Conservation (phyloP, 2,888 invertebrate species). For the Agrochola lychnidis region DNA sequence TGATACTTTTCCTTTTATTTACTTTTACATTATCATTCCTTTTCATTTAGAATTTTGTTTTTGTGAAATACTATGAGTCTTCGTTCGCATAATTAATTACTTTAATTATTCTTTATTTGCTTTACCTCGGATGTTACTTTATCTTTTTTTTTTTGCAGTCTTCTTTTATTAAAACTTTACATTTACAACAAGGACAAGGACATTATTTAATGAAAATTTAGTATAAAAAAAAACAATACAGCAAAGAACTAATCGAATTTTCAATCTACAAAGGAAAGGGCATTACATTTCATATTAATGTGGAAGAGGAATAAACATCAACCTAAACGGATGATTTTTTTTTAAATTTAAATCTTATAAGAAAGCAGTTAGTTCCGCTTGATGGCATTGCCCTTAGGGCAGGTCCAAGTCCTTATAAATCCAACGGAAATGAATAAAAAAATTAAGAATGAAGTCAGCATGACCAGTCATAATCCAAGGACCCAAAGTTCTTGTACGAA, state of each 20-base stretch:
- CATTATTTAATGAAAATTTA: background rate
- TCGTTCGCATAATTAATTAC: slow-evolving; percentile 26
- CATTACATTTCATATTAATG: background rate
- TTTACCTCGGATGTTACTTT: background rate
- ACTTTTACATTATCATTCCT: slow-evolving; percentile 55
- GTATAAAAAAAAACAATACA: background rate
- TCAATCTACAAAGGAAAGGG: background rate
- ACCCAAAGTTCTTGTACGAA: slow-evolving; percentile 9
- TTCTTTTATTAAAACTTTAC: no score
- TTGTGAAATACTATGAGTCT: slow-evolving; percentile 11
- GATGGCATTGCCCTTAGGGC: slow-evolving; percentile 31
- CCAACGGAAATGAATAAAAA: slow-evolving; percentile 9
- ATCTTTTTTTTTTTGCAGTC: background rate
- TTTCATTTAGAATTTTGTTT: slow-evolving; percentile 23
- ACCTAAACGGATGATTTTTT: slow-evolving; percentile 12
- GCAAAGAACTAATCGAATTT: background rate
- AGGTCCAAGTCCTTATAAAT: slow-evolving; percentile 21
- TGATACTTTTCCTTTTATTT: slow-evolving; percentile 71
- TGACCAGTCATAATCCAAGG: slow-evolving; percentile 7
- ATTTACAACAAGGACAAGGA: no score
- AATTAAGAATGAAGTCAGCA: slow-evolving; percentile 28
- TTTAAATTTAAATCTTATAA: slow-evolving; percentile 10
- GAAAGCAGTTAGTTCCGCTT: slow-evolving; percentile 38
- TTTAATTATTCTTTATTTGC: slow-evolving; percentile 28
- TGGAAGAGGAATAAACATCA: background rate